These are phyloP conservation scores for Microcaecilia unicolor DNA, from an alignment of 2,797 vertebrate species.

Conservation along the genomic window DNA sequence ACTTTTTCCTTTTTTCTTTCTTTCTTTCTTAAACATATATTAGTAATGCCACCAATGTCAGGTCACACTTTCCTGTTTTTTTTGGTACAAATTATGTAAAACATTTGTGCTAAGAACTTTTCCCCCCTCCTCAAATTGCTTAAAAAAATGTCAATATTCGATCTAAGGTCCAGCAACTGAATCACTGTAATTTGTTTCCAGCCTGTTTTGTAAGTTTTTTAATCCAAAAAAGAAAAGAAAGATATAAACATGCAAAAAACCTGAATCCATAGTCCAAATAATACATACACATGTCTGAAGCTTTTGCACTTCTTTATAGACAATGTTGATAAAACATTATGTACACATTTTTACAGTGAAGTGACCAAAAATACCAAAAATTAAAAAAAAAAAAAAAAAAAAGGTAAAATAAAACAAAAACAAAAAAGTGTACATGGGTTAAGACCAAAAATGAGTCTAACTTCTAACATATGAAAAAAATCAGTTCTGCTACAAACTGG, in stretches of 20 bases:
- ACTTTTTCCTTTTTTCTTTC: slow-evolving; percentile 54
- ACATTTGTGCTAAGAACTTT: slow-evolving; percentile 93
- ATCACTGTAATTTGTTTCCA: slow-evolving; percentile 78
- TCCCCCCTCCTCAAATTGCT: slow-evolving; percentile 52
- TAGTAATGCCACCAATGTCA: slow-evolving; percentile 61
- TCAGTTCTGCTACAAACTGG: slow-evolving; percentile 81
- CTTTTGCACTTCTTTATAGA: slow-evolving; percentile 86
- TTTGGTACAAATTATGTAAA: slow-evolving; percentile 97
- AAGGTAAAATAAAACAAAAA: slow-evolving; percentile 76
- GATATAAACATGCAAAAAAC: slow-evolving; percentile 99
- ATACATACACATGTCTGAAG: slow-evolving; percentile 93
- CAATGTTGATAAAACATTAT: slow-evolving; percentile 95
- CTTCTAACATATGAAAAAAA: slow-evolving; percentile 75
- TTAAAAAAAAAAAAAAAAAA: slow-evolving; percentile 82
- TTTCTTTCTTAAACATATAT: slow-evolving; percentile 47
- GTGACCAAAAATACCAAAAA: too few relatives aligned
- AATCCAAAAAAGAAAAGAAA: slow-evolving; percentile 89
- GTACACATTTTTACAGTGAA: slow-evolving; percentile 98
- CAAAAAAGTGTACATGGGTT: slow-evolving; percentile 86
- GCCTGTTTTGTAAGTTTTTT: slow-evolving; percentile 91
- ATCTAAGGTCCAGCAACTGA: slow-evolving; percentile 82
- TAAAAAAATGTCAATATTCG: slow-evolving; percentile 59
- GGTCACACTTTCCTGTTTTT: slow-evolving; percentile 52
- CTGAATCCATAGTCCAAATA: slow-evolving; percentile 90
- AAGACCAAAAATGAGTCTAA: slow-evolving; percentile 85